Conservation (phyloP, 2,888 invertebrate genomes). For the Latheticus oryzae region DNA sequence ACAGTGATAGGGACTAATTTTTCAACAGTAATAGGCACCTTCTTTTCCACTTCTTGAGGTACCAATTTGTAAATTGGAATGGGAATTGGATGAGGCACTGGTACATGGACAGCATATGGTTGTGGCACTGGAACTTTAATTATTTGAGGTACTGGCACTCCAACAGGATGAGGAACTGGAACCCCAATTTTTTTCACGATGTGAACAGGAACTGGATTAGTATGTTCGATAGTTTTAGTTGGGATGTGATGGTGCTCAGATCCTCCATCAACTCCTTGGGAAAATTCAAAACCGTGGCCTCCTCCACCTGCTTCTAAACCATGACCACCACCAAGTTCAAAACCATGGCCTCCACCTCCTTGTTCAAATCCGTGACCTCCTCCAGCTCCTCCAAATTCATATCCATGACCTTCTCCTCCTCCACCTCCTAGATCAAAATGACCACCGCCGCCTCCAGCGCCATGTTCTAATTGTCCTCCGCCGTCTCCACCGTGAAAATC, state of each 20-base stretch:
- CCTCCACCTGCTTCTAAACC: conserved; percentile 60
- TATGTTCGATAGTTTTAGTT: conserved; percentile 75
- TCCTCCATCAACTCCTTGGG: conserved; percentile 59
- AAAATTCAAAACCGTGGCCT: conserved; percentile 65
- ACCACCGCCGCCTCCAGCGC: conserved; percentile 8
- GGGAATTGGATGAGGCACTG: conserved; percentile 78
- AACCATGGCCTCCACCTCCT: conserved; percentile 46
- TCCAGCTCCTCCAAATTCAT: conserved; percentile 30
- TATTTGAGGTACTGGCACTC: conserved; percentile 75
- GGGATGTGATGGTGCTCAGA: conserved; percentile 68
- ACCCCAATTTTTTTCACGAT: conserved; percentile 79
- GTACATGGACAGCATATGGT: conserved; percentile 79
- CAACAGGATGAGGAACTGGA: conserved; percentile 79
- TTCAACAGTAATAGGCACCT: conserved; percentile 75
- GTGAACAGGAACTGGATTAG: conserved; percentile 77
- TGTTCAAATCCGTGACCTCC: conserved; percentile 43
- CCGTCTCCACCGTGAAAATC: conserved; percentile 44
- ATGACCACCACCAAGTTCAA: conserved; percentile 55
- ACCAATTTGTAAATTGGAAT: conserved; percentile 80
- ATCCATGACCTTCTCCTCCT: conserved; percentile 31
- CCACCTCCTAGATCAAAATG: conserved; percentile 10
- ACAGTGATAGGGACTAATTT: conserved; percentile 78
- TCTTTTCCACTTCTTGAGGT: conserved; percentile 78
- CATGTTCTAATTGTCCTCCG: conserved; percentile 4
- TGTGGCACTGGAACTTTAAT: conserved; percentile 80